Evolutionary conservation across 2,113 vertebrate genomes (phyloP).

Genomic region (Enhydra lutris): DNA sequence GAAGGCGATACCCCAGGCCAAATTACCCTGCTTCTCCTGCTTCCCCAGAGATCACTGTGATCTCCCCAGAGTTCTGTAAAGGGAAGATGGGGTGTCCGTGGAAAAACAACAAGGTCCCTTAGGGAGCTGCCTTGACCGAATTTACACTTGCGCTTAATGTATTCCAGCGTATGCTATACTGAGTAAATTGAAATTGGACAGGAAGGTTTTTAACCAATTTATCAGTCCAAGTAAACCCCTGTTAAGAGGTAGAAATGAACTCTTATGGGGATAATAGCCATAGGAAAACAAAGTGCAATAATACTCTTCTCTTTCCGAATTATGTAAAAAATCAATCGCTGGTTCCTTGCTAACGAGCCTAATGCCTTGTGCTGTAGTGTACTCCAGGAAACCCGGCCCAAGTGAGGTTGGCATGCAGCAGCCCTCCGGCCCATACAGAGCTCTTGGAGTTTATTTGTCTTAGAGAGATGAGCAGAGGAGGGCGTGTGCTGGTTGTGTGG

Average conservation of each 20-base stretch:
- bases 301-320: slow-evolving; percentile 54
- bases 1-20: background rate
- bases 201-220: slow-evolving; percentile 64
- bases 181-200: slow-evolving; percentile 62
- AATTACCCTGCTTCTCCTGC: background rate
- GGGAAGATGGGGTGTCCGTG: background rate
- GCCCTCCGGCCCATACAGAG: background rate
- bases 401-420: background rate
- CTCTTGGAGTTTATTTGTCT: background rate
- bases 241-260: slow-evolving; percentile 64
- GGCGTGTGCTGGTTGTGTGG: background rate
- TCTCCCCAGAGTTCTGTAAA: background rate
- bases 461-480: background rate
- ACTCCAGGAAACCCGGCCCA: background rate
- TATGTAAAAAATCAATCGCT: slow-evolving; percentile 57
- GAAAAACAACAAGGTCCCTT: accelerated
- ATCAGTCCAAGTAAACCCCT: slow-evolving; percentile 61
- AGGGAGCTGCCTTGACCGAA: background rate
- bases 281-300: slow-evolving; percentile 56
- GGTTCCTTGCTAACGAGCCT: background rate
- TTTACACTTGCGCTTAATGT: slow-evolving; percentile 42
- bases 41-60: background rate
- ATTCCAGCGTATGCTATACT: background rate
- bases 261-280: slow-evolving; percentile 59
- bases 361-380: background rate